Evolutionary conservation across 2,113 vertebrate genomes (phyloP).

Genomic region (Hemiprocne comata): DNA sequence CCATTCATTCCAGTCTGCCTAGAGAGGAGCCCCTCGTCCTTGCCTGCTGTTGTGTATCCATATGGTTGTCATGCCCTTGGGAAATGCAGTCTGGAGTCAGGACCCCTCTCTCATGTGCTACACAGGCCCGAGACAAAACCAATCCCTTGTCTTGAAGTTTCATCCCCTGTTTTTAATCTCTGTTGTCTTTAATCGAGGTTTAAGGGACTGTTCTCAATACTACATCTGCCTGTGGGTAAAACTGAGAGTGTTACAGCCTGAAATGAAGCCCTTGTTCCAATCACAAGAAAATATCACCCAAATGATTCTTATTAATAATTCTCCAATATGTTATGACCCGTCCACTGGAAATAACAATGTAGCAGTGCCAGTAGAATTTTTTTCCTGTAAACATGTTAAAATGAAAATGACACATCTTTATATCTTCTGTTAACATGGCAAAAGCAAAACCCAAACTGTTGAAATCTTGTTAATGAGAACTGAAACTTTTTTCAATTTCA

Average conservation of each 20-base stretch:
- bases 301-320: background rate
- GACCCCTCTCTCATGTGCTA: accelerated
- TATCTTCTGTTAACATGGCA: background rate
- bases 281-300: background rate
- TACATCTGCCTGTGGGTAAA: background rate
- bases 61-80: accelerated
- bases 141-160: background rate
- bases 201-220: background rate
- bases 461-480: background rate
- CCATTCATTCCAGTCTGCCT: accelerated
- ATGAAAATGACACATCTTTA: background rate
- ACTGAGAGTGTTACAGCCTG: background rate
- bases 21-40: background rate
- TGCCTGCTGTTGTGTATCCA: background rate
- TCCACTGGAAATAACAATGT: background rate
- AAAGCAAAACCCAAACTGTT: background rate
- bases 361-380: background rate
- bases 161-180: background rate
- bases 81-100: background rate
- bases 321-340: background rate
- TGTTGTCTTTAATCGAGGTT: background rate
- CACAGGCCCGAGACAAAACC: background rate
- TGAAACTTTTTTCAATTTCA: background rate
- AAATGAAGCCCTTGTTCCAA: background rate
- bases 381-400: background rate